Evolutionary conservation across 2,888 invertebrate species (phyloP).

Genomic region (Rhyacophila evoluta): DNA sequence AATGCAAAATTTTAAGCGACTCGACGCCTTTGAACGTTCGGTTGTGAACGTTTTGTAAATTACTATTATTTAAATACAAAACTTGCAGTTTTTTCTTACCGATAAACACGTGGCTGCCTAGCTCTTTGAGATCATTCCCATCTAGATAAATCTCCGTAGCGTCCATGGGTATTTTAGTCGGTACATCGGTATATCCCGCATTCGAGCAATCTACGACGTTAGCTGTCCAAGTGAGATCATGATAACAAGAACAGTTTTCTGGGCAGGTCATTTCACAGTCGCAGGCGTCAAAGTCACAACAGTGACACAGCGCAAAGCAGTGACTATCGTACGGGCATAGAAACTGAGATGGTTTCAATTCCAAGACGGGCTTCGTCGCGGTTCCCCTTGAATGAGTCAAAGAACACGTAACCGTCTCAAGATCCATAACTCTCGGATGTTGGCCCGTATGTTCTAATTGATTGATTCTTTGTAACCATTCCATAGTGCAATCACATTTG

Average conservation of each 20-base stretch:
- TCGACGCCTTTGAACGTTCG: constrained; percentile 85
- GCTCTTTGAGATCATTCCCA: constrained; percentile 81
- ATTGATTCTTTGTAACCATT: constrained; percentile 86
- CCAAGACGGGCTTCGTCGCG: constrained; percentile 78
- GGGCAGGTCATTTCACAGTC: constrained; percentile 94
- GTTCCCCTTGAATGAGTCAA: constrained; percentile 77
- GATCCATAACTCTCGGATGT: constrained; percentile 83
- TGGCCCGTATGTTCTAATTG: constrained; percentile 80
- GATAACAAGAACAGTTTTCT: constrained; percentile 85
- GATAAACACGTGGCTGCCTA: constrained; percentile 87
- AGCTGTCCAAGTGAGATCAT: constrained; percentile 86
- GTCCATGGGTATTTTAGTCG: constrained; percentile 87
- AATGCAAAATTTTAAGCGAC: constrained; percentile 78
- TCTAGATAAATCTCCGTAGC: constrained; percentile 90
- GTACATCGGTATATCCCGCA: constrained; percentile 78
- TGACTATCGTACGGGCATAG: constrained; percentile 84
- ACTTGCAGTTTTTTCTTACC: constrained; percentile 85
- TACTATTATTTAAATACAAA: constrained; percentile 82
- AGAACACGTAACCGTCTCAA: constrained; percentile 81
- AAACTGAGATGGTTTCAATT: constrained; percentile 81
- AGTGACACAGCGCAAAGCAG: constrained; percentile 89
- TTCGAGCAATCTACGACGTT: constrained; percentile 87
- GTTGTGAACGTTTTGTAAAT: constrained; percentile 81
- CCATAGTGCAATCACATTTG: constrained; percentile 89
- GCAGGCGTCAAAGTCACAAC: constrained; percentile 90